Evolutionary conservation across 1,140 invertebrate species (phyloP).

Genomic region (honey bee (Apis mellifera)): Amel_HAv3.1 CM009941.2:12889001-12889500

Average conservation of each 20-base stretch:
- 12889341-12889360: neutral
- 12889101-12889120: neutral
- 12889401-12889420: too few species aligned
- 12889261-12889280: conserved; percentile 59
- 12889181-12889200: conserved; percentile 43
- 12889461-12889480: too few species aligned
- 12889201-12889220: conserved; percentile 56
- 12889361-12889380: neutral
- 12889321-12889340: neutral
- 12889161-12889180: conserved; percentile 4
- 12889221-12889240: conserved; percentile 13
- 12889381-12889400: neutral
- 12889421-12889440: too few species aligned
- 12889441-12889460: too few species aligned
- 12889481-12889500: too few species aligned
- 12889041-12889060: neutral
- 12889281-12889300: conserved; percentile 2
- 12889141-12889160: neutral
- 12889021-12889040: neutral
- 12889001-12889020: too few species aligned
- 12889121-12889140: neutral
- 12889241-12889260: conserved; percentile 61
- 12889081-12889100: neutral
- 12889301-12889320: conserved; percentile 8
- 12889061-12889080: neutral